Base-by-base conservation (phyloP, 2,113 vertebrate genomes). In the Nerophis ophidion region DNA sequence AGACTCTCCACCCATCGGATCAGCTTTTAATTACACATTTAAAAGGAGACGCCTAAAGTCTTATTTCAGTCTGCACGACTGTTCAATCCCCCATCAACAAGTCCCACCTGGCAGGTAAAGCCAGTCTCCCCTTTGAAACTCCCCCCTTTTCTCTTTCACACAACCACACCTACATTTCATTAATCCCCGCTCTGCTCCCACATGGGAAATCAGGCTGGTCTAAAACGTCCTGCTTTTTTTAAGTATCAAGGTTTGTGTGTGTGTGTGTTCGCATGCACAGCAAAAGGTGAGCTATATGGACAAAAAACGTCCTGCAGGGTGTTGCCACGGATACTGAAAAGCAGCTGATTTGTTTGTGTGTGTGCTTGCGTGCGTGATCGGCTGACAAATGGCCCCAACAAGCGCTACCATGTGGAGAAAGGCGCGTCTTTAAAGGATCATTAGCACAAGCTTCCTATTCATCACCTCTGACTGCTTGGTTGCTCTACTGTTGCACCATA, bases 401-500 rank as follows among this genome's bases (percentile, higher is more conserved):
- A 44, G 40, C 40, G 10, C 75, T 56, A 38, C 73, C 11, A 61
- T 62, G 67, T 70, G 73, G 75, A 77, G 77, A 75, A 74, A 76
- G 63, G n/a, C 66, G 52, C 51, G 46, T 6, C 68, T 76, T 77
- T 66, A 79, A 73, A 26, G 54, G 44, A 81, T 84, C 76, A 80
- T 83, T 83, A 81, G 71, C 51, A 46, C 60, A 8, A 60, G 69
- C 65, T 65, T 80, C 69, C 59, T 62, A 84, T 86, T 75, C 69
- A 77, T 86, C 82, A 84, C 58, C 56, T 47, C 45, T 7, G 68
- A 75, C 62, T 66, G 44, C 65, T 56, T 45, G 50, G 82, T 86
- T 86, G 79, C 84, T 50, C 59, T 15, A 5, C 52, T 81, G 72
- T 86, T 84, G 80, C 82, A 76, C 66, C 82, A 86, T 71, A 75